Percentiles rank a stretch among this genome's conserved stretches.
Evolutionary conservation across 2,797 vertebrate species (phyloP).

Genomic region (Paedocypris micromegethes): DNA sequence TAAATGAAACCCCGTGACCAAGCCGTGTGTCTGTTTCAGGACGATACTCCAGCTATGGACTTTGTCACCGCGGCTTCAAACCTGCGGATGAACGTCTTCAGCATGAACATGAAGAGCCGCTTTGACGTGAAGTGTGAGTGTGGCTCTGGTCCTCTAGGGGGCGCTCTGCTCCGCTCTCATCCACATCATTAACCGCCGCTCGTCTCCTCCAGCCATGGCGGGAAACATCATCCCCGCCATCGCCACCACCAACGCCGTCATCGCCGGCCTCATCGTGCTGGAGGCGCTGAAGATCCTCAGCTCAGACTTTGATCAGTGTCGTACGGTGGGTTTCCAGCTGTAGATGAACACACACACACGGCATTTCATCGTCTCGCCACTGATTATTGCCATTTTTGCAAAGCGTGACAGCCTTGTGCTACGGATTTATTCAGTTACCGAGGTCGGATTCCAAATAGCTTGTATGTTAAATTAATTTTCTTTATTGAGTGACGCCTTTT

Average conservation of each 20-base stretch:
- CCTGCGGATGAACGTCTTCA: conserved; percentile 96
- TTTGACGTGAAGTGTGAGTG: conserved; percentile 97
- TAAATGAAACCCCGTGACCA: no score
- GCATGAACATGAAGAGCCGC: conserved; percentile 97
- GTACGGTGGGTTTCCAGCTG: conserved; percentile 73
- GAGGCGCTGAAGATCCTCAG: conserved; percentile 91
- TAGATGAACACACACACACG: neutral
- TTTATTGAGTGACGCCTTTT: no score
- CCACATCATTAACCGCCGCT: no score
- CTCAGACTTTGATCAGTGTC: conserved; percentile 87
- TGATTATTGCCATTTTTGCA: no score
- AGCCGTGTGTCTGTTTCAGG: conserved; percentile 62
- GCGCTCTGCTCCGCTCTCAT: neutral
- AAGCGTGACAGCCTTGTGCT: no score
- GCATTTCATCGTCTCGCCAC: no score
- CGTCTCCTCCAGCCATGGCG: conserved; percentile 82
- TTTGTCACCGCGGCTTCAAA: conserved; percentile 95
- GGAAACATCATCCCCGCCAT: conserved; percentile 98
- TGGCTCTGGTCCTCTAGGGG: neutral
- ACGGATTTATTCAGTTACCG: no score
- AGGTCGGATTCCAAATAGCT: neutral
- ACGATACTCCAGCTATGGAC: conserved; percentile 92
- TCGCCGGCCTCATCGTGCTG: conserved; percentile 96
- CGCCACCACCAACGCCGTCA: conserved; percentile 96
- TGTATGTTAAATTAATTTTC: no score